Evolutionary conservation across 2,113 vertebrate genomes (phyloP), one percentile per base, ranked within the genome.

Genomic region (Anhinga anhinga): DNA sequence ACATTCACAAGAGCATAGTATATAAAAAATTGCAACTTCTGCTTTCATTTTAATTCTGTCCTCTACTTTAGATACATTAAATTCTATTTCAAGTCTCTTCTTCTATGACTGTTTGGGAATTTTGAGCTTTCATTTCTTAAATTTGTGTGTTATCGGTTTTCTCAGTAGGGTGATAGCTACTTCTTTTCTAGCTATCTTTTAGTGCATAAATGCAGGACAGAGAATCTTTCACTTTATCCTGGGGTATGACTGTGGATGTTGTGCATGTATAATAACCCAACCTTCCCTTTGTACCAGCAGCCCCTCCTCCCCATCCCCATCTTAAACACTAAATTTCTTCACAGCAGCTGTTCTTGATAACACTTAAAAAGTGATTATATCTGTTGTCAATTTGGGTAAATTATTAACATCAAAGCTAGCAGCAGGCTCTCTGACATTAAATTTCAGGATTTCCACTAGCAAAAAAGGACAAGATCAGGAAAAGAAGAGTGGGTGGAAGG

Each of bases 351-450:
- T 85, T 96, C 82, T 86, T 95, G 86, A 69, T 92, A 96, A 82
- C 92, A 93, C 73, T 97, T 96, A 93, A 96, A 93, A 95, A 93
- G 83, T 91, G 78, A 98, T 98, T 96, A 91, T 96, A 93, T 90
- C 92, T 93, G 62, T 95, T 97, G 66, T 96, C 82, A 97, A 34
- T 96, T 90, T 94, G 72, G 52, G 80, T 88, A 94, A 97, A 96
- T 98, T 97, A 97, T 97, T 97, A 96, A 96, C 74, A 96, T 96
- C 86, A 92, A 97, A 97, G 45, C 26, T 62, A 96, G 34, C 7
- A 55, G 79, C 53, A 85, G 61, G 72, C 52, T 96, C 44, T 49
- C 44, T 91, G 81, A 78, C 23, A 95, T 63, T 85, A 59, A 79
- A 74, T 93, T 89, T 95, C 53, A 96, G n/a, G 44, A 79, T 66